These are phyloP conservation scores for Elephantulus edwardii DNA, from an alignment of 2,113 vertebrate species.

Conservation along the genomic window DNA sequence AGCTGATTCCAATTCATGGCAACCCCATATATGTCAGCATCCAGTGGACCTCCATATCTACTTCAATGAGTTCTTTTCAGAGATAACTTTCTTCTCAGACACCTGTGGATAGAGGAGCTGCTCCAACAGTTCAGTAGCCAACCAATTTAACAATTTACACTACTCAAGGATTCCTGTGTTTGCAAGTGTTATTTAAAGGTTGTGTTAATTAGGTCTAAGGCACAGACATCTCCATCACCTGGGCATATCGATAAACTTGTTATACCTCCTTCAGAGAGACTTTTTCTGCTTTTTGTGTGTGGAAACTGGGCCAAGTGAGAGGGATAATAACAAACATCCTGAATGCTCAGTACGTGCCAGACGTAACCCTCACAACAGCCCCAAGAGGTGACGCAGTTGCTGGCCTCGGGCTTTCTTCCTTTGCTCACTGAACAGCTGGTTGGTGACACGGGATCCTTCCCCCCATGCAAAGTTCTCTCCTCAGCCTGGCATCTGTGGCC, in stretches of 20 bases:
- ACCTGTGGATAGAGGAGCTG: background rate
- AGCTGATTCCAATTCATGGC: background rate
- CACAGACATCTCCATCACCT: background rate
- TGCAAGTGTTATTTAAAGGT: background rate
- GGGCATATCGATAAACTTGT: background rate
- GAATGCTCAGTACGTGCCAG: background rate
- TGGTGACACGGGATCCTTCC: background rate
- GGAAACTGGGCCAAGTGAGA: background rate
- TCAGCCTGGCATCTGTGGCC: background rate
- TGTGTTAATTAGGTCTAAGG: background rate
- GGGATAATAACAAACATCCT: background rate
- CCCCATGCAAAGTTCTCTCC: background rate
- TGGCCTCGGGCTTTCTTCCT: background rate
- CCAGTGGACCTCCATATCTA: background rate
- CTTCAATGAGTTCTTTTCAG: background rate
- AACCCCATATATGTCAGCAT: background rate
- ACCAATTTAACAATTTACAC: background rate
- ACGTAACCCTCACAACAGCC: background rate
- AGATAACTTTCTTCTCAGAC: background rate
- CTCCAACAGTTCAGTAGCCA: background rate
- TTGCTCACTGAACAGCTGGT: background rate
- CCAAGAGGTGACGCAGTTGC: fast-evolving
- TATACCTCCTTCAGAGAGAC: background rate
- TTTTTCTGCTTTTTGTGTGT: background rate
- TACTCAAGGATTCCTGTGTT: background rate